Base-by-base conservation (phyloP, 2,888 invertebrate species). In the Linnaemya vulpina region DNA sequence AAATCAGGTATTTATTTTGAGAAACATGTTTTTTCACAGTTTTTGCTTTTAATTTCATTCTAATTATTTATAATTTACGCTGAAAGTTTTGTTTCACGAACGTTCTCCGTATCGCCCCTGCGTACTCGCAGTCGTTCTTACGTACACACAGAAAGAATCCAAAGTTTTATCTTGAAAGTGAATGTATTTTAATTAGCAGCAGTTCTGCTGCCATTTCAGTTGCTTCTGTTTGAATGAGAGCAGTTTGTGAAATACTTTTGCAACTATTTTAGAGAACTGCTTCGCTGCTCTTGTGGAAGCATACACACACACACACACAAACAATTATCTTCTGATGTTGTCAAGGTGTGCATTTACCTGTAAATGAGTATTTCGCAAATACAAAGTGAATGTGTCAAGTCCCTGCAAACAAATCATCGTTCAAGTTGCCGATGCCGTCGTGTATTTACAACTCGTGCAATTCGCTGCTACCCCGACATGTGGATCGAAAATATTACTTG, bases 111-210 rank as follows among this genome's bases (percentile, higher is more conserved):
- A 2, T 60, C 20, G 30, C 20, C 30, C 30, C 13, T 46, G 46
- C 43, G 20, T 20, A 20, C 15, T 11, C n/a, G 63, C 43, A 43
- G 15, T 20, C 40, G 40, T 13, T 11, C 40, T 40, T 11, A 40
- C 13, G 3, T 40, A 30, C 7, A 40, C 46, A 25, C 15, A 7
- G 38, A 79, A 35, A 10, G 15, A 35, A 46, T 71, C 5, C 35
- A 63, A 65, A 55, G 46, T 74, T 74, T 73, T 58, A 30, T 20
- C 38, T 67, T 51, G 3, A 67, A 74, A 73, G 53, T 15, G 53
- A 20, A 30, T 40, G 65, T 65, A 20, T 80, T 73, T 74, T 80
- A 80, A 80, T 80, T 80, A 67, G 80, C 17, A 60, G 30, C 38
- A 73, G 30, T 67, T 67, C 58, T 67, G 65, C 60, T 67, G 58